phyloP scores from a whole-genome alignment of 2,888 invertebrate genomes.

The Atrina japonica region DNA sequence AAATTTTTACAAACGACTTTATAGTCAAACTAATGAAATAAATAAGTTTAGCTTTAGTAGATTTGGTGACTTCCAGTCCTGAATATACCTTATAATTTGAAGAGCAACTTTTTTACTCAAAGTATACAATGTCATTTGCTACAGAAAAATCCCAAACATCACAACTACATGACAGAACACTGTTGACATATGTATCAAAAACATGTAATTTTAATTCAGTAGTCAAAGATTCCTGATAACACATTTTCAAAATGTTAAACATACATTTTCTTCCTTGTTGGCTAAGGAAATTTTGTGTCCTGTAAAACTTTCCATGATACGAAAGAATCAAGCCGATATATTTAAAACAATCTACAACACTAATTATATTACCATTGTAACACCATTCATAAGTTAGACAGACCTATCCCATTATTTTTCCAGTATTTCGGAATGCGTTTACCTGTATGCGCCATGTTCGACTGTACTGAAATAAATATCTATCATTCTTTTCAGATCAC shows the following conservation, averaged over 20 bases:
- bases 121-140: not conserved
- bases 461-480: not conserved
- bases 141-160: not conserved
- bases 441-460: not conserved
- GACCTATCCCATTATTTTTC: not conserved
- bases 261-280: not conserved
- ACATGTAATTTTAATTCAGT: not conserved
- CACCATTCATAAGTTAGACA: not conserved
- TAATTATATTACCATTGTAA: not conserved
- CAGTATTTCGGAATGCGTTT: not conserved
- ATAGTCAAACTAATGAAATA: too few species aligned
- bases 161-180: not conserved
- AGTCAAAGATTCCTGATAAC: not conserved
- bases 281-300: not conserved
- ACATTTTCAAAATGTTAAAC: too few species aligned
- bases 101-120: not conserved
- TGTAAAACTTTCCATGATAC: not conserved
- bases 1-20: too few species aligned
- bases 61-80: too few species aligned
- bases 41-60: too few species aligned
- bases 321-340: not conserved
- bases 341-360: not conserved
- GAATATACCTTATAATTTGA: too few species aligned
- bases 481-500: not conserved
- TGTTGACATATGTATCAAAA: constrained; percentile 4